Evolutionary conservation across 2,888 invertebrate species (phyloP).

Genomic region (Agriopis marginaria): DNA sequence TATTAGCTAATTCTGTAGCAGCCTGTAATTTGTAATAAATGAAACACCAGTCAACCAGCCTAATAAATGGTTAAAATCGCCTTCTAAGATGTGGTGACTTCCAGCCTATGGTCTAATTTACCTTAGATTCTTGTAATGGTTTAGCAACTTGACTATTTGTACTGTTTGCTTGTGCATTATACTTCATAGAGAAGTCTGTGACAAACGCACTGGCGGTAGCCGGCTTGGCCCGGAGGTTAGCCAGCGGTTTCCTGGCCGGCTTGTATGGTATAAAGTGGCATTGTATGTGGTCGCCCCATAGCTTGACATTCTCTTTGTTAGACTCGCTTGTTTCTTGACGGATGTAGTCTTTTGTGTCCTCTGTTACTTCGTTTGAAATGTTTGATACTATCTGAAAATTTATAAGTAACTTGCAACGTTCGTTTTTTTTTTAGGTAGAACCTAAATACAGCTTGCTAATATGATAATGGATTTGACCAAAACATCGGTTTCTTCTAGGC

Average conservation of each 20-base stretch:
- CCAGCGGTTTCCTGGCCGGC: constrained; percentile 69
- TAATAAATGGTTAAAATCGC: too few relatives aligned
- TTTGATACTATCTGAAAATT: constrained; percentile 76
- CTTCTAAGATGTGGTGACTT: too few relatives aligned
- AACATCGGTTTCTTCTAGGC: too few relatives aligned
- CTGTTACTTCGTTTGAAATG: constrained; percentile 77
- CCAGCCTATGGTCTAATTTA: constrained; percentile 38
- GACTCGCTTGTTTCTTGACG: constrained; percentile 64
- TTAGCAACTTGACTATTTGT: constrained; percentile 44
- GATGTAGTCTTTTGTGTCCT: constrained; percentile 79
- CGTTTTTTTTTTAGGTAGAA: too few relatives aligned
- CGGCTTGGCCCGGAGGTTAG: constrained; percentile 71
- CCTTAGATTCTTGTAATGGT: constrained; percentile 60
- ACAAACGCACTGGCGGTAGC: constrained; percentile 72
- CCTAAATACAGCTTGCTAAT: too few relatives aligned
- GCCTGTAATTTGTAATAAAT: too few relatives aligned
- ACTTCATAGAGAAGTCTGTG: constrained; percentile 83
- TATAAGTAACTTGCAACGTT: background rate
- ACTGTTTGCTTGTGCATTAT: constrained; percentile 52
- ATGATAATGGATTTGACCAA: too few relatives aligned
- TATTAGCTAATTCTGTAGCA: too few relatives aligned
- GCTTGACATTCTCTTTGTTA: constrained; percentile 67
- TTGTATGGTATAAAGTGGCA: constrained; percentile 76
- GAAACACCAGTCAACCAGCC: too few relatives aligned
- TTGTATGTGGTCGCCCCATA: constrained; percentile 81